These are phyloP conservation scores for Hyposmocoma kahamanoa DNA, from an alignment of 1,140 invertebrate species.

Conservation along the genomic window DNA sequence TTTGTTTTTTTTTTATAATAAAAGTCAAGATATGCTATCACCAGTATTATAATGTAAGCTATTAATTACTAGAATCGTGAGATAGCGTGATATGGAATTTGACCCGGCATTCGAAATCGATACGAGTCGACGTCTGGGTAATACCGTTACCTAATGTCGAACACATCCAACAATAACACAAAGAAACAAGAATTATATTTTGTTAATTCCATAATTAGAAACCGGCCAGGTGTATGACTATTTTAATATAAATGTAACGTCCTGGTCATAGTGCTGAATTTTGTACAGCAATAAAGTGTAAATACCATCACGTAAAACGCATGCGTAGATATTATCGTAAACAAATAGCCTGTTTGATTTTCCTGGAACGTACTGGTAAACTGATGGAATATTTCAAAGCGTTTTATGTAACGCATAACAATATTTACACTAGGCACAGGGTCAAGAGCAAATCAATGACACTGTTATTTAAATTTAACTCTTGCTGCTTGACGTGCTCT, in stretches of 20 bases:
- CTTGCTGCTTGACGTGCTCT: background rate
- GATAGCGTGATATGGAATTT: background rate
- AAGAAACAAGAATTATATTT: background rate
- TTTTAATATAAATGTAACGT: background rate
- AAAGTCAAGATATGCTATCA: background rate
- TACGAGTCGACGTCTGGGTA: background rate
- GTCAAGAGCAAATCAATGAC: background rate
- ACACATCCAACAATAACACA: background rate
- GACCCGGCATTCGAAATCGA: background rate
- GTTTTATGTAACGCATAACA: background rate
- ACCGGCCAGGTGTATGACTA: constrained; percentile 8
- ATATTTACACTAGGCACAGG: background rate
- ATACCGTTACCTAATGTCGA: background rate
- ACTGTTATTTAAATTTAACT: background rate
- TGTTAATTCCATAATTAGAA: constrained; percentile 21
- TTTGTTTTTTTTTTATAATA: background rate
- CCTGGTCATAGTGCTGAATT: background rate
- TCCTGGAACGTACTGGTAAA: background rate
- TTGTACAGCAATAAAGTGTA: background rate
- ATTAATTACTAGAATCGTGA: background rate
- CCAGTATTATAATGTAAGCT: background rate
- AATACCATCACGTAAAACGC: constrained; percentile 26
- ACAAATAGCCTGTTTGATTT: background rate
- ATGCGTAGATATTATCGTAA: constrained; percentile 18
- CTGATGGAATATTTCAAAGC: too few species aligned